phyloP scores from a whole-genome alignment of 2,113 vertebrate species.

The Coryphaenoides rupestris region DNA sequence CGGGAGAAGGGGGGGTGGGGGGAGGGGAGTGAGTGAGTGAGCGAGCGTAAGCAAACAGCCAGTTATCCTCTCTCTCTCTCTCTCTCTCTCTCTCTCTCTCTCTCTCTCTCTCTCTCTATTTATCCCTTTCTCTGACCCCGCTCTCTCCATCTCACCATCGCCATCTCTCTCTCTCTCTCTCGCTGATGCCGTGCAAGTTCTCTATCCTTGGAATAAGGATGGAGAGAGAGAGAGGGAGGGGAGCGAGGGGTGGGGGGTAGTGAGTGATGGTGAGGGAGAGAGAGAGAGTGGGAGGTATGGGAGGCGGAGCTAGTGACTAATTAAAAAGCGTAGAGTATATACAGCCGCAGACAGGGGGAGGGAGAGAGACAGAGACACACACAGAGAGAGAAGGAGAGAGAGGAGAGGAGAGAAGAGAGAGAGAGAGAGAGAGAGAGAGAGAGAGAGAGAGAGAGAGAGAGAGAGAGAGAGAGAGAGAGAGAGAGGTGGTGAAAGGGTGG shows the following conservation, averaged over 20 bases:
- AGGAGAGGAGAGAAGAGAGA: constrained; percentile 47
- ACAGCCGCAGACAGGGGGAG: constrained; percentile 63
- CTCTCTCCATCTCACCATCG: constrained; percentile 29
- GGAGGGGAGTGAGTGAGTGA: constrained; percentile 55
- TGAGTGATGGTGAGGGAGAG: constrained; percentile 24
- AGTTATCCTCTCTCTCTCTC: constrained; percentile 55
- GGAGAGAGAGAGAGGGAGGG: constrained; percentile 3
- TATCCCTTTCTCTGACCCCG: background rate
- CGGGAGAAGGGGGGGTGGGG: background rate
- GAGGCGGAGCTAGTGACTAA: constrained; percentile 68
- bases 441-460: background rate
- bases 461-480: constrained; percentile 17
- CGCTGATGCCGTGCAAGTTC: constrained; percentile 54
- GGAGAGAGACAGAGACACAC: constrained; percentile 41
- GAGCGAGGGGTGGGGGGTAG: constrained; percentile 34
- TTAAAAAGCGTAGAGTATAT: constrained; percentile 78
- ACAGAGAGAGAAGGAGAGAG: constrained; percentile 11
- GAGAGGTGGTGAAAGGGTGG: constrained; percentile 5
- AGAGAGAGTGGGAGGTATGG: constrained; percentile 40
- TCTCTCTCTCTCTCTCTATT: constrained; percentile 48
- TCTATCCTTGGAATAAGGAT: constrained; percentile 42
- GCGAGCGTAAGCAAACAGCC: constrained; percentile 65
- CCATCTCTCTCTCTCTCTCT: constrained; percentile 44
- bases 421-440: constrained; percentile 28
- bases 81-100: constrained; percentile 24